These are phyloP conservation scores for Caradrina kadenii DNA, from an alignment of 2,888 invertebrate genomes.

Conservation along the genomic window DNA sequence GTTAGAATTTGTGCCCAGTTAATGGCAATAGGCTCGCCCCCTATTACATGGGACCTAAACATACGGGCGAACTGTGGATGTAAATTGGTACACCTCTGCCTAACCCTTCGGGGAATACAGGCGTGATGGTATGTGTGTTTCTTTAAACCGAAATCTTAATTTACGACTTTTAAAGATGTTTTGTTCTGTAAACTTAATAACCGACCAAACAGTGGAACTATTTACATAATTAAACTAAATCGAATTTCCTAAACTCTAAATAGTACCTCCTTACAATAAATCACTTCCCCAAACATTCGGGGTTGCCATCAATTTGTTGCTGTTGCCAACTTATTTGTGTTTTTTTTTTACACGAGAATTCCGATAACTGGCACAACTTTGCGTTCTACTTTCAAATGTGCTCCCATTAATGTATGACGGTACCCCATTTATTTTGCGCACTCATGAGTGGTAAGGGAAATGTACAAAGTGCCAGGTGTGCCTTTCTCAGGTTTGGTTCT, in stretches of 20 bases:
- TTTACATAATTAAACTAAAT: too few species aligned
- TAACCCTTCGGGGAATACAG: too few species aligned
- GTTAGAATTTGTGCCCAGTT: too few species aligned
- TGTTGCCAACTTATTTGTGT: conserved; percentile 49
- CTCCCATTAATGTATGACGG: conserved; percentile 47
- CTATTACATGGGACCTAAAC: too few species aligned
- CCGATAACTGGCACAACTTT: conserved; percentile 38
- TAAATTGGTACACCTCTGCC: too few species aligned
- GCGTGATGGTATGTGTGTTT: too few species aligned
- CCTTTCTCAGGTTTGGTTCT: conserved; percentile 27
- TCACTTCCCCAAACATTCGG: conserved; percentile 29
- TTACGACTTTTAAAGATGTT: too few species aligned
- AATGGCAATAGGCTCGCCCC: too few species aligned
- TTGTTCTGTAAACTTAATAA: too few species aligned
- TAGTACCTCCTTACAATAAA: conserved; percentile 37
- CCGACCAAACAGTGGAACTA: conserved; percentile 16
- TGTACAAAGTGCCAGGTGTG: conserved; percentile 40
- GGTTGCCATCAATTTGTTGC: conserved; percentile 38
- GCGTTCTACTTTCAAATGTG: conserved; percentile 48
- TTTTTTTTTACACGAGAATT: conserved; percentile 49
- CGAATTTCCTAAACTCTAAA: conserved; percentile 12
- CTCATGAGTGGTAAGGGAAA: conserved; percentile 32
- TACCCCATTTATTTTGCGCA: conserved; percentile 48
- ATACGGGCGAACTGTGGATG: too few species aligned
- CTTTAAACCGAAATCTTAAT: too few species aligned